Conservation (phyloP, 2,888 invertebrate species). For the Drosophila neonasuta region DNA sequence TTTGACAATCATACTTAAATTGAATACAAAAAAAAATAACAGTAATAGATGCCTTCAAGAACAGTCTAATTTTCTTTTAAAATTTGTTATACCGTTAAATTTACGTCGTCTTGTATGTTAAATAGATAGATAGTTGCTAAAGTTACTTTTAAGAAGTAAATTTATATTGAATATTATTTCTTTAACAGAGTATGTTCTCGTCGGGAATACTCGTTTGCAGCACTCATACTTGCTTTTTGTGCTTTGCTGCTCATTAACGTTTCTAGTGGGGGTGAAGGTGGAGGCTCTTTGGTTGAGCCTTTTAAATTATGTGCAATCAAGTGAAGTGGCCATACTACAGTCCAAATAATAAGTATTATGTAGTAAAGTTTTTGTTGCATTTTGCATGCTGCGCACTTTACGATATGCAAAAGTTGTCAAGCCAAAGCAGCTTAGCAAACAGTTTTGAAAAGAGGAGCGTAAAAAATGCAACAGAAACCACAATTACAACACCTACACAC, state of each 20-base stretch:
- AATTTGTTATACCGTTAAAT: too few relatives aligned
- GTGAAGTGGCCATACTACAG: slow-evolving; percentile 60
- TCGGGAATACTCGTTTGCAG: neutral
- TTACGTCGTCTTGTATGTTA: too few relatives aligned
- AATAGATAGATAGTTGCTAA: too few relatives aligned
- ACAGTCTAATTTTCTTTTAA: too few relatives aligned
- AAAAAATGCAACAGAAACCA: slow-evolving; percentile 57
- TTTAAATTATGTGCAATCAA: slow-evolving; percentile 64
- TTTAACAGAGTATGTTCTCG: slow-evolving; percentile 7
- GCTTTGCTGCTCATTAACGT: slow-evolving; percentile 60
- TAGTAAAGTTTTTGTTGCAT: slow-evolving; percentile 4
- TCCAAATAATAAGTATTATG: slow-evolving; percentile 52
- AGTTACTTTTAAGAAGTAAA: too few relatives aligned
- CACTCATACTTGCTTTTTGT: slow-evolving; percentile 22
- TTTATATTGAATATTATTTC: too few relatives aligned
- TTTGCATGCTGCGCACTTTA: slow-evolving; percentile 18
- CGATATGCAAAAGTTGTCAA: slow-evolving; percentile 21
- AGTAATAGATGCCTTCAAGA: too few relatives aligned
- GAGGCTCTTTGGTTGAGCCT: slow-evolving; percentile 16
- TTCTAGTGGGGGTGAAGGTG: slow-evolving; percentile 6
- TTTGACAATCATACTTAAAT: too few relatives aligned
- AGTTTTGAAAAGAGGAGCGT: slow-evolving; percentile 30
- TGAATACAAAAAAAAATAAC: too few relatives aligned
- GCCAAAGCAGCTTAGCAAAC: slow-evolving; percentile 4
- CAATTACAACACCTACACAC: slow-evolving; percentile 42